Evolutionary conservation across 2,888 invertebrate genomes (phyloP).

Genomic region (Rhagonycha lutea): DNA sequence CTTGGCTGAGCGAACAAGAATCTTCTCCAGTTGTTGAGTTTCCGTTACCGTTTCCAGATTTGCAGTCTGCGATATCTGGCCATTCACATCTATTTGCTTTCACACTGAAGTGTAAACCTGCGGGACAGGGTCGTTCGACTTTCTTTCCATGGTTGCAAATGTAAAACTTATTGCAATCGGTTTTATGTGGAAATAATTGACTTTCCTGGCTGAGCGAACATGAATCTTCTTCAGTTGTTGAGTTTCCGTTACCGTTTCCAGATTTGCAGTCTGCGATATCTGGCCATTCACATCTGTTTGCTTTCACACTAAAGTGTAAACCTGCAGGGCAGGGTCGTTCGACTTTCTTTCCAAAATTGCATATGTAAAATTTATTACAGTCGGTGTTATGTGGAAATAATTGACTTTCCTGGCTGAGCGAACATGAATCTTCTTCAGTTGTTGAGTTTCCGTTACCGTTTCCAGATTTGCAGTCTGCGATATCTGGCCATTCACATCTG

Average conservation of each 20-base stretch:
- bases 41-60: background rate
- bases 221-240: background rate
- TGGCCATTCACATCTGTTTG: too few relatives aligned
- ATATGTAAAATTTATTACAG: background rate
- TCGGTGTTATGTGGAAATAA: background rate
- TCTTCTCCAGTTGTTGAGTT: constrained; percentile 4
- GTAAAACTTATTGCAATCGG: constrained; percentile 20
- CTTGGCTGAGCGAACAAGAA: background rate
- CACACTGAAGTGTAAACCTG: constrained; percentile 32
- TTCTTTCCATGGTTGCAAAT: constrained; percentile 25
- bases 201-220: background rate
- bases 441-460: background rate
- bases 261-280: too few relatives aligned
- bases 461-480: too few relatives aligned
- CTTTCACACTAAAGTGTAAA: constrained; percentile 1
- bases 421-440: background rate
- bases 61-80: constrained; percentile 29
- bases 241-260: background rate
- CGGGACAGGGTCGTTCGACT: constrained; percentile 27
- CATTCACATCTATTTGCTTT: constrained; percentile 30
- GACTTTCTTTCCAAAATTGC: background rate
- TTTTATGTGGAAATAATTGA: background rate
- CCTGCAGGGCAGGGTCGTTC: background rate
- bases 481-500: too few relatives aligned
- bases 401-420: background rate